Conservation (phyloP, 2,888 invertebrate genomes). For the Agrotis ipsilon region DNA sequence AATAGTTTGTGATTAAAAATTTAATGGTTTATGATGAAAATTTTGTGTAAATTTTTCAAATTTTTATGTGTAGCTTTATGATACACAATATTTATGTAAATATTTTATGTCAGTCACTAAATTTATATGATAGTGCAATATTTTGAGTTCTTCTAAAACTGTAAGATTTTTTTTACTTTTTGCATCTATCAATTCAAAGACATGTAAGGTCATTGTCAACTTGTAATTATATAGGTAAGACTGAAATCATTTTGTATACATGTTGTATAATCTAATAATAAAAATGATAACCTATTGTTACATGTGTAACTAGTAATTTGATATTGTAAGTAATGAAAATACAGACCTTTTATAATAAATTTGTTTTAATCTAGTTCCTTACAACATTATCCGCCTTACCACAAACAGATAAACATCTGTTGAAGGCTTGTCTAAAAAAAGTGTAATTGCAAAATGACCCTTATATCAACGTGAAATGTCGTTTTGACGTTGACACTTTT, state of each 20-base stretch:
- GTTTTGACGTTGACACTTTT: too few species aligned
- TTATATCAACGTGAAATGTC: too few species aligned
- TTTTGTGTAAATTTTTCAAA: neutral
- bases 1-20: neutral
- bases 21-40: neutral
- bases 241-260: slow-evolving; percentile 5
- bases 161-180: slow-evolving; percentile 1
- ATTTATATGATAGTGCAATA: slow-evolving; percentile 17
- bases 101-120: slow-evolving; percentile 1
- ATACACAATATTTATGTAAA: neutral
- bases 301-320: slow-evolving; percentile 46
- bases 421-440: too few species aligned
- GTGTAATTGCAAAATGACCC: too few species aligned
- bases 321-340: slow-evolving; percentile 46
- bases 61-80: neutral
- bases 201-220: neutral
- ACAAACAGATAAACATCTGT: too few species aligned
- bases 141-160: neutral
- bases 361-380: slow-evolving; percentile 30
- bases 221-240: slow-evolving; percentile 2
- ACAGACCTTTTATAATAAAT: slow-evolving; percentile 24
- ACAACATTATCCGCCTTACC: too few species aligned
- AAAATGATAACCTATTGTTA: slow-evolving; percentile 39
- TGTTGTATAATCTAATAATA: slow-evolving; percentile 19
- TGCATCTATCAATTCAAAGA: neutral